A percentile compares a stretch with the other conserved stretches of the same genome.
These are phyloP conservation scores for Aramus guarauna DNA, from an alignment of 2,113 vertebrate genomes.

Conservation along the genomic window DNA sequence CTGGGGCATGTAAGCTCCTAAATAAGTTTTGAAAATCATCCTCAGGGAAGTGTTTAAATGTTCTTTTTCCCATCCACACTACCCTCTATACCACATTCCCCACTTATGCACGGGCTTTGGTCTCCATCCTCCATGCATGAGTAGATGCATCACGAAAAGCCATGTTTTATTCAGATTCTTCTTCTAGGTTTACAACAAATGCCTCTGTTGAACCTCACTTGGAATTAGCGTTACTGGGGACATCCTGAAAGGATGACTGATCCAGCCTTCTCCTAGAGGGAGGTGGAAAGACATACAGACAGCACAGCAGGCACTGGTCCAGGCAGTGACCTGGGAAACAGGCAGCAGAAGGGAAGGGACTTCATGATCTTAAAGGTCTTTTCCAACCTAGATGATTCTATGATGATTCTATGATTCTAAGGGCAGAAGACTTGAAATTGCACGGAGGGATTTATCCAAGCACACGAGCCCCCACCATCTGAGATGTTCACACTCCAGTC, in stretches of 20 bases:
- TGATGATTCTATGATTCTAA: too few relatives aligned
- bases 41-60: neutral
- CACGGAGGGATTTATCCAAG: neutral
- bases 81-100: neutral
- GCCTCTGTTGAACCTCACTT: neutral
- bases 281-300: neutral
- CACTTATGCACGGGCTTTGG: accelerated
- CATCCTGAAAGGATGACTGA: neutral
- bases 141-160: neutral
- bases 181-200: neutral
- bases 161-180: neutral
- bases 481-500: neutral
- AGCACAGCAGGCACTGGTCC: neutral
- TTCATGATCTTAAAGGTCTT: too few relatives aligned
- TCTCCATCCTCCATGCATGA: accelerated
- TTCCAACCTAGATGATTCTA: too few relatives aligned
- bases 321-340: neutral
- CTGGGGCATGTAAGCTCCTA: neutral
- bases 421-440: neutral
- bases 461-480: neutral
- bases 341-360: neutral
- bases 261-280: neutral
- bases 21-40: neutral
- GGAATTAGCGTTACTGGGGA: neutral
- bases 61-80: neutral